These are phyloP conservation scores for Lithophane socia DNA, from an alignment of 2,888 invertebrate genomes.

Conservation along the genomic window DNA sequence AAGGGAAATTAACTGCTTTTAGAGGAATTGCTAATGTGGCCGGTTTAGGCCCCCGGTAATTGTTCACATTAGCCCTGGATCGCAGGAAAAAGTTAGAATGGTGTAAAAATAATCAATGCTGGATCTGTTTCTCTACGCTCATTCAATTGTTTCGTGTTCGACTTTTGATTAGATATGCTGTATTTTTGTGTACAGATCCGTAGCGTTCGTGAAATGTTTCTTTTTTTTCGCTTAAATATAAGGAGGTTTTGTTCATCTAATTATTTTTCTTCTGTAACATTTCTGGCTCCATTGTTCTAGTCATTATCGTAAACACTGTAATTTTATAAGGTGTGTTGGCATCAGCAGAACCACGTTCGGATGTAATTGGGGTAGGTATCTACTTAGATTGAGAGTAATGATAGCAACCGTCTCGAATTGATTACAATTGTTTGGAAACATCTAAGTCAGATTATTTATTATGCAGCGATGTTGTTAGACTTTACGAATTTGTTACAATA, in stretches of 20 bases:
- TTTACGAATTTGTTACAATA: slow-evolving; percentile 6
- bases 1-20: too few relatives aligned
- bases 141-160: not conserved
- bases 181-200: not conserved
- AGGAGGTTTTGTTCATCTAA: too few relatives aligned
- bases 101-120: not conserved
- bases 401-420: slow-evolving; percentile 28
- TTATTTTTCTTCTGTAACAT: not conserved
- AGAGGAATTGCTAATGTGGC: too few relatives aligned
- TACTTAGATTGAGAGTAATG: slow-evolving; percentile 36
- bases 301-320: slow-evolving; percentile 1
- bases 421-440: slow-evolving; percentile 33
- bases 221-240: not conserved
- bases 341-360: not conserved
- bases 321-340: slow-evolving; percentile 18
- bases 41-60: too few relatives aligned
- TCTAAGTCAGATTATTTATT: not conserved
- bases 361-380: slow-evolving; percentile 20
- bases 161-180: not conserved
- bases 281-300: not conserved
- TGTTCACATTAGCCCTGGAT: not conserved
- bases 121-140: not conserved
- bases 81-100: not conserved
- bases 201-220: not conserved
- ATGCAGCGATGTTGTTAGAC: not conserved